Conservation (phyloP, 2,113 vertebrate species). For the Malaclemys terrapin region DNA sequence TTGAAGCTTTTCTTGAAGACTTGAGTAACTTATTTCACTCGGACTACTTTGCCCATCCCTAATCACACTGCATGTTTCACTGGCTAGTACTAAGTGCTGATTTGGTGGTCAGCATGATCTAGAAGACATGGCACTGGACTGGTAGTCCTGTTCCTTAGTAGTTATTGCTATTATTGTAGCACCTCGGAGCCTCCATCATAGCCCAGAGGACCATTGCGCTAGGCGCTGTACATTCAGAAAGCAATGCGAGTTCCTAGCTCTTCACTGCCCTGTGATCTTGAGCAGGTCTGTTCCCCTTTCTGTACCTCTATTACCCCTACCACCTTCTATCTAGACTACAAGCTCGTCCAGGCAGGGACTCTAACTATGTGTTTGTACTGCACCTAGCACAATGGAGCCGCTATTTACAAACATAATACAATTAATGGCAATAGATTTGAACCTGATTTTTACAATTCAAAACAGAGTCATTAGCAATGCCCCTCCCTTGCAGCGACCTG, state of each 20-base stretch:
- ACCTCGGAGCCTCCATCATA: too few species aligned
- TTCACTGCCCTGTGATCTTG: neutral
- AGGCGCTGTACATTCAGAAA: neutral
- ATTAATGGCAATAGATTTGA: fast-evolving
- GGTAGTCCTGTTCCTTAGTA: too few species aligned
- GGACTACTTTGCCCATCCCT: neutral
- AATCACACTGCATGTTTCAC: neutral
- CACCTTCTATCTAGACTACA: neutral
- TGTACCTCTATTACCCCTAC: neutral
- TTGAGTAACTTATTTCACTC: neutral
- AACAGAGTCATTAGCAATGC: fast-evolving
- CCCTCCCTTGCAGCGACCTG: neutral
- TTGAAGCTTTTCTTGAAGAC: neutral
- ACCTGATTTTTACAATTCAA: neutral
- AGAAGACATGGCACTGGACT: neutral
- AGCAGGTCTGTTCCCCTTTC: neutral
- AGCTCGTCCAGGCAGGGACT: fast-evolving
- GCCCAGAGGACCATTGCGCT: too few species aligned
- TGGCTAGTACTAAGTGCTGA: neutral
- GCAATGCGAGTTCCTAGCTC: neutral
- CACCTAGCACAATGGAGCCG: neutral
- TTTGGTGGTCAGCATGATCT: neutral
- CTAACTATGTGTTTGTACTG: fast-evolving
- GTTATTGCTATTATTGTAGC: too few species aligned
- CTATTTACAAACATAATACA: neutral